Evolutionary conservation across 2,113 vertebrate genomes (phyloP).

Genomic region (Cnemophilus loriae): DNA sequence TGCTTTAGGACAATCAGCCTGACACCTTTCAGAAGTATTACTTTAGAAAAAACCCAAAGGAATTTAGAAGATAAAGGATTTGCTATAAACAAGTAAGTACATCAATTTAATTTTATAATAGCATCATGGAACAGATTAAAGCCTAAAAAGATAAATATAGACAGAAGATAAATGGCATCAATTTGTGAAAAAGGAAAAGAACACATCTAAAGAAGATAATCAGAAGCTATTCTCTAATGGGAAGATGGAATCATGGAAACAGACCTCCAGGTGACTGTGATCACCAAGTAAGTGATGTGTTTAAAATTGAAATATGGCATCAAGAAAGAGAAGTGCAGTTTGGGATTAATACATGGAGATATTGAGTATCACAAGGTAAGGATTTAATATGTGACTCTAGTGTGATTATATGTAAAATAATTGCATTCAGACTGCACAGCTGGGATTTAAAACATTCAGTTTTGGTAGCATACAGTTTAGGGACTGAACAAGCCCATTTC

Average conservation of each 20-base stretch:
- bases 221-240: background rate
- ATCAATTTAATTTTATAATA: background rate
- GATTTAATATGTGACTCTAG: background rate
- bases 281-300: background rate
- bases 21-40: background rate
- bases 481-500: background rate
- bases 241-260: background rate
- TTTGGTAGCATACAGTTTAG: background rate
- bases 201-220: background rate
- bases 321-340: background rate
- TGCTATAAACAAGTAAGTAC: background rate
- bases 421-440: background rate
- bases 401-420: background rate
- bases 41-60: background rate
- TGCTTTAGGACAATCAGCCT: background rate
- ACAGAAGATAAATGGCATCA: background rate
- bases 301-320: background rate
- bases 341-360: background rate
- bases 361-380: background rate
- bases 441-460: background rate
- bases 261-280: background rate
- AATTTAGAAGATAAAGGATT: background rate
- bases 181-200: background rate
- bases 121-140: background rate
- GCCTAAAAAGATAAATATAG: background rate